Conservation (phyloP, 1,140 invertebrate genomes). For the Rhopalosiphum maidis region DNA sequence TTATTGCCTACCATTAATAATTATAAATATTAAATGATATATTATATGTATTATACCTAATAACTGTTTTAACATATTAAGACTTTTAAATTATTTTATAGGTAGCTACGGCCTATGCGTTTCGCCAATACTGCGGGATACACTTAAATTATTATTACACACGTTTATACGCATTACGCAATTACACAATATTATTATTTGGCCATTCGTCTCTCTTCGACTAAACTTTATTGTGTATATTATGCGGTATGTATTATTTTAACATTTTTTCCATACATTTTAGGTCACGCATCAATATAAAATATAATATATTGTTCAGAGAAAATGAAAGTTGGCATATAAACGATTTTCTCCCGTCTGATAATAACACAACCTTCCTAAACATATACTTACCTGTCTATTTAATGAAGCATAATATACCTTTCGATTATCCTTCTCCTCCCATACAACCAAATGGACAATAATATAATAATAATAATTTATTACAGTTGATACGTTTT, state of each 20-base stretch:
- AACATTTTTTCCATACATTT: not conserved
- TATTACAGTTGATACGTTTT: no score
- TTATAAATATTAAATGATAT: not conserved
- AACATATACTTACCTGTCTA: not conserved
- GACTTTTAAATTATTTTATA: not conserved
- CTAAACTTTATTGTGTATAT: not conserved
- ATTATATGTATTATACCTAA: not conserved
- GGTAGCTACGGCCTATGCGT: not conserved
- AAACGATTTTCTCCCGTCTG: not conserved
- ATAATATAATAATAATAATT: no score
- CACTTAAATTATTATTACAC: not conserved
- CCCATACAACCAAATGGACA: no score
- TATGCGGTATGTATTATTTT: not conserved
- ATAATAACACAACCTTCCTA: not conserved
- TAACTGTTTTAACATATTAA: not conserved
- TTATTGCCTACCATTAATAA: not conserved
- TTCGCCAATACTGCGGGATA: not conserved
- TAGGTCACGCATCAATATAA: not conserved
- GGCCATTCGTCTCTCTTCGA: not conserved
- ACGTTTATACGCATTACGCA: no score
- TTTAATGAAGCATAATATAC: not conserved
- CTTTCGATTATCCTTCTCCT: not conserved
- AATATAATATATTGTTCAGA: not conserved
- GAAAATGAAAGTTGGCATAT: slow-evolving; percentile 2
- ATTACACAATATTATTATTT: not conserved